Conservation (phyloP, 2,888 invertebrate genomes). For the Harmothoe impar region DNA sequence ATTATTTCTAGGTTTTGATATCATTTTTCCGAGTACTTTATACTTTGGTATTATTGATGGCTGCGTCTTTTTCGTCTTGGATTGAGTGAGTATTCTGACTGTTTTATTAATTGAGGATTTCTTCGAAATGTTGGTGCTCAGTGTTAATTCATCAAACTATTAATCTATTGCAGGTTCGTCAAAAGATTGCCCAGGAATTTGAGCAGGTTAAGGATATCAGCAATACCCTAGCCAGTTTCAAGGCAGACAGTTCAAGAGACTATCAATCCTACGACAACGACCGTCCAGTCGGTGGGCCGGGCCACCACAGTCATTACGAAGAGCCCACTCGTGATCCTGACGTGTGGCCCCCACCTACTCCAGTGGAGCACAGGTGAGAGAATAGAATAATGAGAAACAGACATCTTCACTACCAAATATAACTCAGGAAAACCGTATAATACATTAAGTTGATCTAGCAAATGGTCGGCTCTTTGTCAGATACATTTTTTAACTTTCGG, state of each 20-base stretch:
- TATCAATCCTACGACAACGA: conserved; percentile 81
- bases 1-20: too few species aligned
- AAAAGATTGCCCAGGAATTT: conserved; percentile 94
- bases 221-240: conserved; percentile 90
- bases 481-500: too few species aligned
- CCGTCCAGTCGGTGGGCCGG: conserved; percentile 82
- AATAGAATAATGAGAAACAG: not conserved
- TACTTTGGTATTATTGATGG: too few species aligned
- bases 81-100: too few species aligned
- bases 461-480: not conserved
- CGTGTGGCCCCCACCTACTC: conserved; percentile 90
- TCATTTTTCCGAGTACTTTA: too few species aligned
- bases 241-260: conserved; percentile 85
- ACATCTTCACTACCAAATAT: not conserved
- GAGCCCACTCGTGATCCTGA: conserved; percentile 90
- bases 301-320: conserved; percentile 84
- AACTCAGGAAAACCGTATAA: not conserved
- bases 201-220: conserved; percentile 93
- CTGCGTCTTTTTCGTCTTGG: too few species aligned
- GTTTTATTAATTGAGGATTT: too few species aligned
- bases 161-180: conserved; percentile 88
- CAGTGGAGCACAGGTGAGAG: conserved; percentile 80
- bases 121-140: too few species aligned
- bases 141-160: too few species aligned
- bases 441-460: not conserved